Base-by-base conservation (phyloP, 2,888 invertebrate genomes). In the Aricia artaxerxes region DNA sequence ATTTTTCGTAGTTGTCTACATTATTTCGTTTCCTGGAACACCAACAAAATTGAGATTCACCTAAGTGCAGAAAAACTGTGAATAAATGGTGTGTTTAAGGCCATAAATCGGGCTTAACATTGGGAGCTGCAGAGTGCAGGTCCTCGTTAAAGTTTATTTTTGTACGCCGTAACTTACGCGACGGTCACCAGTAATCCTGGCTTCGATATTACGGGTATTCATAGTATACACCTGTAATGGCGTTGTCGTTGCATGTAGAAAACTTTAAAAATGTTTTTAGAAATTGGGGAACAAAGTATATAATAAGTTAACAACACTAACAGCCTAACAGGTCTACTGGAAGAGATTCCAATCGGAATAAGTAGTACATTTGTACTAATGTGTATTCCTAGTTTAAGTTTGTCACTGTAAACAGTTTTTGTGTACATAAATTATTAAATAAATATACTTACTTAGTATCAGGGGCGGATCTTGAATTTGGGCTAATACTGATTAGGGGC, bases 71-170 rank as follows among this genome's bases (percentile, higher is more conserved):
- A 90, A 90, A 90, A 91, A 88, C 87, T 88, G 85, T 24, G 87
- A 90, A 91, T 88, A 88, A 90, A 92, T 89, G 88, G 88, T 88
- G 85, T 86, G 86, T 84, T 84, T 86, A 83, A 83, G 85, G 89
- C 91, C 90, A 92, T 93, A 93, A 92, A 92, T 93, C 89, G 89
- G 83, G 90, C 89, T 91, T 89, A 90, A 89, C 90, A 92, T 90
- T 91, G 90, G 86, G 87, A 86, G 87, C 87, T 88, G 90, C 91
- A 91, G 88, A 87, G 90, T 91, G 92, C 88, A 87, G 86, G 84
- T 86, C 86, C 90, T 90, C 92, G 92, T 92, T 91, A 92, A 91
- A 93, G 90, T 93, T 93, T 93, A 93, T 93, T 93, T 93, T 93
- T 92, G 91, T 91, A 92, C 92, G 86, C 91, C 91, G 92, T 92